Evolutionary conservation across 2,113 vertebrate species (phyloP).

Genomic region (Candoia aspera): DNA sequence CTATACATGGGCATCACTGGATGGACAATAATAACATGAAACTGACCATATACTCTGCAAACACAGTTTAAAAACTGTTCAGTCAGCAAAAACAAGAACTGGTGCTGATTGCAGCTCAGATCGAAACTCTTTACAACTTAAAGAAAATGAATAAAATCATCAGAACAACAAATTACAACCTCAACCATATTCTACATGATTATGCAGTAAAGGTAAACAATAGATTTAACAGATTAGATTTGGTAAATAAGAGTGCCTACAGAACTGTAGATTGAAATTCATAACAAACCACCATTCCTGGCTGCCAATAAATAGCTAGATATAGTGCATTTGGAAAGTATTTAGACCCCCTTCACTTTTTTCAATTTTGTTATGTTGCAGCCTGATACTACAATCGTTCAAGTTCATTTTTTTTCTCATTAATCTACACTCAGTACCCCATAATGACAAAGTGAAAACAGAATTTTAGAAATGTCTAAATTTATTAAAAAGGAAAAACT

Average conservation of each 20-base stretch:
- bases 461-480: too few species aligned
- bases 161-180: background rate
- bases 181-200: background rate
- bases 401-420: too few species aligned
- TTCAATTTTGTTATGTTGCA: too few species aligned
- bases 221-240: background rate
- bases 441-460: too few species aligned
- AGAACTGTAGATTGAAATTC: background rate
- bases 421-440: too few species aligned
- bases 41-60: background rate
- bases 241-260: background rate
- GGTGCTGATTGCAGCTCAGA: background rate
- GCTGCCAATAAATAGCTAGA: too few species aligned
- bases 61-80: background rate
- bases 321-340: too few species aligned
- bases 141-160: background rate
- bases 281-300: background rate
- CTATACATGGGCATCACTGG: background rate
- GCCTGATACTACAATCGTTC: too few species aligned
- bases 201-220: background rate
- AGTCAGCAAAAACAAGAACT: background rate
- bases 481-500: too few species aligned
- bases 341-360: too few species aligned
- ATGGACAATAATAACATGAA: background rate
- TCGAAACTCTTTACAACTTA: background rate